Base-by-base conservation (phyloP, 2,797 vertebrate genomes). In the Phylloscopus collybita region DNA sequence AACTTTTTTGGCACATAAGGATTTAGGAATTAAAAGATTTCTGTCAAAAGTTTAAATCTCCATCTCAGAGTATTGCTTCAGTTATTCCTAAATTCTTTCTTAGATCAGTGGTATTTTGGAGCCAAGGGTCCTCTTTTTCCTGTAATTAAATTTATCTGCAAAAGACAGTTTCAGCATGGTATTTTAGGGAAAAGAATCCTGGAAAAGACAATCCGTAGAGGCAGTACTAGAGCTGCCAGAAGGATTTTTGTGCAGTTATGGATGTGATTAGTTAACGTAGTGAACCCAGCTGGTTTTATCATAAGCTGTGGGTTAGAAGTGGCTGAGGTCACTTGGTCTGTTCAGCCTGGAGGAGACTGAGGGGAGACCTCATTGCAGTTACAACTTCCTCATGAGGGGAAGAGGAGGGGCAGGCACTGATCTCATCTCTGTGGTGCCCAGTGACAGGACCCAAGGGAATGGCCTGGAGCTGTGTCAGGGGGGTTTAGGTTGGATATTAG, bases 11-110 rank as follows among this genome's bases (percentile, higher is more conserved):
- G 30, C 40, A 36, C 21, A 1, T 47, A n/a, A 60, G 74, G 62
- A 62, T 81, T 95, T 94, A 73, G n/a, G 71, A 89, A 80, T 95
- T 75, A 75, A 66, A 88, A 94, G 71, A 72, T 92, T 88, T 76
- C 44, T 89, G 88, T 92, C 86, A 69, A 16, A 89, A 85, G 64
- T 86, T 90, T 61, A 79, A 85, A 73, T 72, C 59, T 92, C 18
- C 14, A 3, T 65, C 67, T 84, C 20, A 26, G 45, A 40, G 21
- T 84, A 5, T 61, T 30, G n/a, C 17, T 93, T 88, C 45, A 90
- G 13, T 73, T 86, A 16, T 45, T 93, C 38, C 26, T 81, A n/a
- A 81, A 47, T 88, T 86, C 65, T 60, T 76, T 60, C 59, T 50
- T 65, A 61, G 12, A 86, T 72, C 26, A 36, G 32, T 36, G 62